Conservation (phyloP, 2,797 vertebrate species). For the Melanotaenia nigrans region DNA sequence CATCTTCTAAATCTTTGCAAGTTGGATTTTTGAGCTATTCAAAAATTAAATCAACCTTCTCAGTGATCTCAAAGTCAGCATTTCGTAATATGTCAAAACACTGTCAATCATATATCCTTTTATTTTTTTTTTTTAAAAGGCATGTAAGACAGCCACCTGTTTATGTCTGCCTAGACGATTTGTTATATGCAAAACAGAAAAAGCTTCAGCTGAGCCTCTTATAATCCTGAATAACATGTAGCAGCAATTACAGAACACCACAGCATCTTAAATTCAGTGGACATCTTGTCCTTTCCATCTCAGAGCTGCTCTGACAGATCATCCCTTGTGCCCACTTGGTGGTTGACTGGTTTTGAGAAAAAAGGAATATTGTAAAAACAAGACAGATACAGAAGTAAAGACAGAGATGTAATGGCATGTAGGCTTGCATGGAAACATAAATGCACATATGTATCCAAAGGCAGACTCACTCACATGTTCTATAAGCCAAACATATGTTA, state of each 20-base stretch:
- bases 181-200: constrained; percentile 6
- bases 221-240: constrained; percentile 56
- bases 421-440: constrained; percentile 27
- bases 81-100: constrained; percentile 7
- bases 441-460: constrained; percentile 26
- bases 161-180: constrained; percentile 6
- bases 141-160: constrained; percentile 12
- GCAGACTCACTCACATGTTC: neutral
- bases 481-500: constrained; percentile 17
- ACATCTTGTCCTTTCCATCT: constrained; percentile 64
- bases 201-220: constrained; percentile 29
- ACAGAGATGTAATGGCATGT: constrained; percentile 45
- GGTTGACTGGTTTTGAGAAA: constrained; percentile 61
- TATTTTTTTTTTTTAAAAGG: too few species aligned
- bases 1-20: constrained; percentile 23
- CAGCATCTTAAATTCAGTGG: constrained; percentile 52
- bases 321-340: constrained; percentile 65
- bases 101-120: neutral
- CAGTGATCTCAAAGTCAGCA: constrained; percentile 19
- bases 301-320: constrained; percentile 72
- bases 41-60: constrained; percentile 23
- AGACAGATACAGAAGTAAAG: constrained; percentile 34
- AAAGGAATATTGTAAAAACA: constrained; percentile 31
- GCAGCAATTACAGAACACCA: constrained; percentile 57
- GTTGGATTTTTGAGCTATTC: constrained; percentile 34